Conservation (phyloP, 2,888 invertebrate genomes). For the Esperia sulphurella region DNA sequence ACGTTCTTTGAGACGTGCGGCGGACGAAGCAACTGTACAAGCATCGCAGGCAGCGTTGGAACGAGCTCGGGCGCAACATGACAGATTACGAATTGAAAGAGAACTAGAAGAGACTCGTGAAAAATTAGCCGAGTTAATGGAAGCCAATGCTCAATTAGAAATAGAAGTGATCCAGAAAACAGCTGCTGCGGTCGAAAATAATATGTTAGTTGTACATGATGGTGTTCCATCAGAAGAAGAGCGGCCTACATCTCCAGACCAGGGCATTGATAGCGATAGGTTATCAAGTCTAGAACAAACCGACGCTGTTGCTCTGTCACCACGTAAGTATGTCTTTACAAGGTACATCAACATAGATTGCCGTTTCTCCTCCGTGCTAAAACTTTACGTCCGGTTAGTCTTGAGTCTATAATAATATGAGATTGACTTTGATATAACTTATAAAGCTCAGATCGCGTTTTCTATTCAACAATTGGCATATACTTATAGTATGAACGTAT, state of each 20-base stretch:
- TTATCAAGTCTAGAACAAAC: slow-evolving; percentile 82
- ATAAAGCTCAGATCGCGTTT: no score
- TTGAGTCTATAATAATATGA: no score
- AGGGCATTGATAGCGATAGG: slow-evolving; percentile 93
- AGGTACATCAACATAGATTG: no score
- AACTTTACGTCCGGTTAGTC: no score
- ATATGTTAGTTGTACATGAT: slow-evolving; percentile 48
- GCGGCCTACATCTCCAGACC: slow-evolving; percentile 86
- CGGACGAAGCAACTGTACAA: slow-evolving; percentile 85
- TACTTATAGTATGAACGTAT: no score
- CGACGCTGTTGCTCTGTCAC: slow-evolving; percentile 62
- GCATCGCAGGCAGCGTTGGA: slow-evolving; percentile 87
- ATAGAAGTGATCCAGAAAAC: slow-evolving; percentile 68
- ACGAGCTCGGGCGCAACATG: slow-evolving; percentile 85
- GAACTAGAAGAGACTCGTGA: slow-evolving; percentile 79
- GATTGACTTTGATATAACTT: no score
- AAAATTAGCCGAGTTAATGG: slow-evolving; percentile 52
- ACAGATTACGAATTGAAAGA: slow-evolving; percentile 83
- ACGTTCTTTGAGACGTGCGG: slow-evolving; percentile 80
- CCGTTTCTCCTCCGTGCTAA: no score
- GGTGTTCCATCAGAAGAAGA: slow-evolving; percentile 56
- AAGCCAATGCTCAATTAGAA: slow-evolving; percentile 57
- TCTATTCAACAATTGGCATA: no score
- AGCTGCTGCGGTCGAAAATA: slow-evolving; percentile 43
- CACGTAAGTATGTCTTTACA: slow-evolving; percentile 55